Evolutionary conservation across 2,797 vertebrate species (phyloP).

Genomic region (Falco berigora): DNA sequence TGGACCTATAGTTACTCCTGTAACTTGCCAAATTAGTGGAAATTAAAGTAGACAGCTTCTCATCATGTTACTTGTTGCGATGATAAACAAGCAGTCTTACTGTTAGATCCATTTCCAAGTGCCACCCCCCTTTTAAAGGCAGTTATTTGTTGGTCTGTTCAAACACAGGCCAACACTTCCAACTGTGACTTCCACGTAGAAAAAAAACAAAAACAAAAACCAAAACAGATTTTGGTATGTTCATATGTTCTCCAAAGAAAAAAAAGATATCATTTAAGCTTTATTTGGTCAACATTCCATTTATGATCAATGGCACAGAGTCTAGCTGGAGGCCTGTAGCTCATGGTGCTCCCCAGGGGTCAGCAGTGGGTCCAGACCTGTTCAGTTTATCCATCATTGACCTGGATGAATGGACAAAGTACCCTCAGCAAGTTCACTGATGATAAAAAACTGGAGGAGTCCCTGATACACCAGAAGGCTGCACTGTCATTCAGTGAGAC

Average conservation of each 20-base stretch:
- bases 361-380: too few relatives aligned
- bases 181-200: background rate
- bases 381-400: too few relatives aligned
- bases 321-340: too few relatives aligned
- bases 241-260: background rate
- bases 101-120: background rate
- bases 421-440: too few relatives aligned
- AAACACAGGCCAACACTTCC: background rate
- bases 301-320: too few relatives aligned
- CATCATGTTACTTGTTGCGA: background rate
- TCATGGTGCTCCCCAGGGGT: too few relatives aligned
- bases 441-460: too few relatives aligned
- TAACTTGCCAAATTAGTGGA: constrained; percentile 34
- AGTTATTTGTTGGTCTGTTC: background rate
- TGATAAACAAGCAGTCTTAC: background rate
- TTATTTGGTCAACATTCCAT: background rate
- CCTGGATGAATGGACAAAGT: too few relatives aligned
- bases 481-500: too few relatives aligned
- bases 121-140: background rate
- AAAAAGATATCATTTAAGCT: background rate
- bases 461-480: too few relatives aligned
- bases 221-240: background rate
- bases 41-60: constrained; percentile 30
- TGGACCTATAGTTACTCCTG: background rate
- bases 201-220: background rate